Conservation (phyloP, 2,113 vertebrate species). For the Cacatua alba region DNA sequence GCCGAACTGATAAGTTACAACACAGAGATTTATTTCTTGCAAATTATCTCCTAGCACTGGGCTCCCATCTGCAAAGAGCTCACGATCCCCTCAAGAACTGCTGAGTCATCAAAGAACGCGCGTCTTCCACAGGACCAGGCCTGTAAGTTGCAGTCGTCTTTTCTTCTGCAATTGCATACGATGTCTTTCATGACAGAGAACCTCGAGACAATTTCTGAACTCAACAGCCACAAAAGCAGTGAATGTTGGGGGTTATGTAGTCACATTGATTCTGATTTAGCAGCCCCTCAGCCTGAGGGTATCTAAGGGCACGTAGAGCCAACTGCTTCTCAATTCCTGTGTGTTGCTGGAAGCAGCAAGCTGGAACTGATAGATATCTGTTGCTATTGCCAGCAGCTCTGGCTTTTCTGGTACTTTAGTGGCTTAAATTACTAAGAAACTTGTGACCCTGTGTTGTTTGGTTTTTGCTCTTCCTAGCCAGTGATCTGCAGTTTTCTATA, state of each 20-base stretch:
- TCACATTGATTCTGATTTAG: background rate
- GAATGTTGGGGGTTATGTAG: background rate
- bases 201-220: background rate
- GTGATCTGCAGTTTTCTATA: background rate
- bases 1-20: background rate
- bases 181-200: background rate
- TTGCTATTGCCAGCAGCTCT: background rate
- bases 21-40: background rate
- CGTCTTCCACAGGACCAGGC: background rate
- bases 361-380: slow-evolving; percentile 14
- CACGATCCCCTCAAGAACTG: background rate
- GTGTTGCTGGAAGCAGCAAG: background rate
- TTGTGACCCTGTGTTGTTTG: slow-evolving; percentile 3
- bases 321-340: background rate
- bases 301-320: background rate
- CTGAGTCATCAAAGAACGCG: background rate
- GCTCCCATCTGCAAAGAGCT: background rate
- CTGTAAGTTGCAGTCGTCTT: background rate
- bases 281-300: background rate
- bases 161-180: background rate
- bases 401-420: background rate
- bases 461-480: background rate
- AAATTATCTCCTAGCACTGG: background rate
- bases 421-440: slow-evolving; percentile 21
- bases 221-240: background rate